Percentiles rank a stretch among this genome's conserved stretches.
phyloP scores from a whole-genome alignment of 2,888 invertebrate genomes.

The Drosophila multiciliata region DNA sequence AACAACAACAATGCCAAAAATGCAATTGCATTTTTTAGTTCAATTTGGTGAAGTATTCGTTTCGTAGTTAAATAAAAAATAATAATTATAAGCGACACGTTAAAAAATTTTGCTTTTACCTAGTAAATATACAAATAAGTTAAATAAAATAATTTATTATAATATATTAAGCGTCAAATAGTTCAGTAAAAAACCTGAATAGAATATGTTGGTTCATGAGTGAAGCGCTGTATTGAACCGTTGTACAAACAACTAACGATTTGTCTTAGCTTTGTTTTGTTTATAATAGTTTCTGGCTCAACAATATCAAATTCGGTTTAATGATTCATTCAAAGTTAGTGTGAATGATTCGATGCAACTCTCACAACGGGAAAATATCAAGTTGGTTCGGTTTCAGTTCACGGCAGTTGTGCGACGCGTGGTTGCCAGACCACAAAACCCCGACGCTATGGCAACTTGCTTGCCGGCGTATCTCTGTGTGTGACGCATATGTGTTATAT shows the following conservation, averaged over 20 bases:
- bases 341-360: not conserved
- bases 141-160: not conserved
- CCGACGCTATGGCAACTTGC: slow-evolving; percentile 2
- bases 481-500: slow-evolving; percentile 5
- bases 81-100: not conserved
- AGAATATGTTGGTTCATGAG: not conserved
- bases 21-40: not conserved
- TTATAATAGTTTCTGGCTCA: not conserved
- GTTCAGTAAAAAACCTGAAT: not conserved
- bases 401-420: slow-evolving; percentile 10
- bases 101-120: rapidly evolving
- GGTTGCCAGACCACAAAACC: slow-evolving; percentile 18
- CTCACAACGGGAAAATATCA: not conserved
- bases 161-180: not conserved
- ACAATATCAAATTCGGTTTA: not conserved
- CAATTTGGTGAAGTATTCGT: not conserved
- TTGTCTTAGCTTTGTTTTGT: not conserved
- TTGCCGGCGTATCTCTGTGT: not conserved
- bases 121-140: not conserved
- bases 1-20: not conserved
- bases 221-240: not conserved
- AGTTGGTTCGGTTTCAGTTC: slow-evolving; percentile 14
- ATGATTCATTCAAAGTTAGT: not conserved
- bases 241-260: not conserved
- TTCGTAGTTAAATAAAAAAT: not conserved